Evolutionary conservation across 2,888 invertebrate genomes (phyloP).

Genomic region (Cephus runcator): DNA sequence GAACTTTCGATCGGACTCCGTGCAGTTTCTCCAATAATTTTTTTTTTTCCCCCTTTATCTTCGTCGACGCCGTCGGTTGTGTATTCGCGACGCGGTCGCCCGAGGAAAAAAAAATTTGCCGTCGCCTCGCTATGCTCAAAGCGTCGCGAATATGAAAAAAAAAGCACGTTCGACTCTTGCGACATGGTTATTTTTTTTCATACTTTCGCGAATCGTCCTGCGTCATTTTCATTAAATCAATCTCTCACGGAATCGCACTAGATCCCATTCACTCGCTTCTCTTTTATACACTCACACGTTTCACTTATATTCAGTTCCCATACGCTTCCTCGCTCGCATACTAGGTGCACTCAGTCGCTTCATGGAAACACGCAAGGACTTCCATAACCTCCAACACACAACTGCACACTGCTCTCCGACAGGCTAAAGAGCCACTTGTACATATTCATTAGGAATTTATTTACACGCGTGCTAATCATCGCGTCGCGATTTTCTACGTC

Average conservation of each 20-base stretch:
- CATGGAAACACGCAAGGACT: not conserved
- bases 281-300: not conserved
- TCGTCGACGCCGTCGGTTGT: slow-evolving; percentile 2
- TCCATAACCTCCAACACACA: not conserved
- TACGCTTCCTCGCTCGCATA: not conserved
- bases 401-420: slow-evolving; percentile 21
- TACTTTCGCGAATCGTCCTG: not conserved
- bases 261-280: not conserved
- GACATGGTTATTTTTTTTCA: not conserved
- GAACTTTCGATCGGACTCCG: not conserved
- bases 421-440: slow-evolving; percentile 45
- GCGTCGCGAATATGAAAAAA: not conserved
- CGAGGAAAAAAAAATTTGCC: not conserved
- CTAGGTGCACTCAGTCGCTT: not conserved
- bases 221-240: not conserved
- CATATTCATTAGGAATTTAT: slow-evolving; percentile 63
- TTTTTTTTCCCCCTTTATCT: not conserved
- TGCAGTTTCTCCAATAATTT: not conserved
- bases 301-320: not conserved
- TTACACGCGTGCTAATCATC: slow-evolving; percentile 60
- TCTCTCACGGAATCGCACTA: not conserved
- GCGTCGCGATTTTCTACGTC: slow-evolving; percentile 12
- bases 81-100: slow-evolving; percentile 9
- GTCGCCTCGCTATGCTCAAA: not conserved
- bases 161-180: not conserved